Conservation (phyloP, 2,797 vertebrate species). For the Danio albolineatus region DNA sequence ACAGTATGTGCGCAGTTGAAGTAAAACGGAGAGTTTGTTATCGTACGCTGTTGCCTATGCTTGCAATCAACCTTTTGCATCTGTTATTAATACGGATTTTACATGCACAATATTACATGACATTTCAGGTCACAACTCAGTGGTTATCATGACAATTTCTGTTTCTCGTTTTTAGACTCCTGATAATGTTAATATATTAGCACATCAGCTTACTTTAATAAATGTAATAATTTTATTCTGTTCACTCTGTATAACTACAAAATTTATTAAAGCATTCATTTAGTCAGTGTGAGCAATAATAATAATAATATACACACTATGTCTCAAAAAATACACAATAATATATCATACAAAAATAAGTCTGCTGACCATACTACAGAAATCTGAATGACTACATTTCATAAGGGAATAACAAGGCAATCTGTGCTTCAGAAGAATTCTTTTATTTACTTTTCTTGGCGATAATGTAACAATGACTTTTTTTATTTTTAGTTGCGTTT, state of each 20-base stretch:
- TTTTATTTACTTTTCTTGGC: no score
- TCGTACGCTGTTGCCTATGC: neutral
- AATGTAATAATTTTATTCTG: neutral
- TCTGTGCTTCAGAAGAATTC: no score
- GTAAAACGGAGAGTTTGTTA: constrained; percentile 8
- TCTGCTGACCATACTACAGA: no score
- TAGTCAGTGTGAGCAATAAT: neutral
- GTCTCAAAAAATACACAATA: no score
- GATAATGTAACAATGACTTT: no score
- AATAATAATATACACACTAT: no score
- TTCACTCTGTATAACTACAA: neutral
- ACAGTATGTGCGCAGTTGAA: constrained; percentile 12
- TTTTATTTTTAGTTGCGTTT: no score
- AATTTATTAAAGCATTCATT: neutral
- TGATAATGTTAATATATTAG: neutral
- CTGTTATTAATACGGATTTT: neutral
- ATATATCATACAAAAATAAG: no score
- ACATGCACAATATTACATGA: neutral
- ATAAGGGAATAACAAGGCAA: no score
- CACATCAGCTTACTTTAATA: neutral
- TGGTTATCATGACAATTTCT: neutral
- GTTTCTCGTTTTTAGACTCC: no score
- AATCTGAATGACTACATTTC: no score
- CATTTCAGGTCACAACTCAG: neutral
- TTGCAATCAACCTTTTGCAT: neutral